These are phyloP conservation scores for Elephantulus edwardii DNA, from an alignment of 2,113 vertebrate species.

Conservation along the genomic window DNA sequence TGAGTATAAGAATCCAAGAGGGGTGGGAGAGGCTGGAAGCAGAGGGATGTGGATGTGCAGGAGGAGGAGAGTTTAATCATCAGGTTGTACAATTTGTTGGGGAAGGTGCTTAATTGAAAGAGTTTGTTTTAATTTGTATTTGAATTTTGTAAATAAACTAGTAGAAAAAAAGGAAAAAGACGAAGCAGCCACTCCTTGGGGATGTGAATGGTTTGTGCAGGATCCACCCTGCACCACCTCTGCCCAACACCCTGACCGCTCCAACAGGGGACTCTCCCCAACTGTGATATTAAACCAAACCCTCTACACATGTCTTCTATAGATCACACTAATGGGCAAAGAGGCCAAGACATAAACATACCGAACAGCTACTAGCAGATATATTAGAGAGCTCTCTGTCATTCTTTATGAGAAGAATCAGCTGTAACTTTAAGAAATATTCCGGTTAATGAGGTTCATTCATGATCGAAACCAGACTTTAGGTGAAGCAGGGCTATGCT, in stretches of 20 bases:
- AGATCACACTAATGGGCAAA: neutral
- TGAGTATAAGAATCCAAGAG: too few relatives aligned
- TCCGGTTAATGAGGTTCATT: neutral
- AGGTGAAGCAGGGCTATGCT: neutral
- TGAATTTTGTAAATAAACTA: too few relatives aligned
- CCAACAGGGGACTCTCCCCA: neutral
- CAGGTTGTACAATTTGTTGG: too few relatives aligned
- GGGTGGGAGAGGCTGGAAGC: too few relatives aligned
- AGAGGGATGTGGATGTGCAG: too few relatives aligned
- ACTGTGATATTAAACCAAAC: neutral
- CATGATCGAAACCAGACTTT: neutral
- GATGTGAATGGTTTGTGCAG: neutral
- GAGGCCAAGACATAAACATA: neutral
- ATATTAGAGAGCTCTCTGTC: neutral
- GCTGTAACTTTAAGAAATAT: conserved; percentile 17
- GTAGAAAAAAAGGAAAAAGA: too few relatives aligned
- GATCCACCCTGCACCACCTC: neutral
- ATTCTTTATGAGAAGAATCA: neutral
- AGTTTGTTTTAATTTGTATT: too few relatives aligned
- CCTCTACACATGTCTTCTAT: neutral
- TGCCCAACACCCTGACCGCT: neutral
- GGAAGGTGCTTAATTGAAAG: too few relatives aligned
- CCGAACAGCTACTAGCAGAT: neutral
- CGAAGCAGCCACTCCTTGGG: neutral
- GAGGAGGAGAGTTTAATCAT: too few relatives aligned